phyloP scores from a whole-genome alignment of 92 coral and sea anemone species.

The Palythoa caribaeorum region DNA sequence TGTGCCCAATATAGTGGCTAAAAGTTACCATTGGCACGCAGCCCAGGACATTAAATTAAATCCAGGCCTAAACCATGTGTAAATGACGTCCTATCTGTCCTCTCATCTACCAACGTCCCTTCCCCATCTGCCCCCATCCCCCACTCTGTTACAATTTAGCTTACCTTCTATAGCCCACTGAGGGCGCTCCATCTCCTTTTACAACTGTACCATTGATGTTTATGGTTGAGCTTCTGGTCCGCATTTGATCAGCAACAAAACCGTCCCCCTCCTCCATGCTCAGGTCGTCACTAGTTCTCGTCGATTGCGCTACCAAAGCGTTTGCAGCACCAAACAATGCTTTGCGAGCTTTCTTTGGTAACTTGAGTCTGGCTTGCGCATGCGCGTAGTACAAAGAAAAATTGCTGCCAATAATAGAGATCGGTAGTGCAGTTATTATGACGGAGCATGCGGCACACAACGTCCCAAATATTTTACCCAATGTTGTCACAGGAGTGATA shows the following conservation, averaged over 20 bases:
- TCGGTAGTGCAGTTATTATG: conserved; percentile 95
- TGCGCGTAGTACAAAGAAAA: conserved; percentile 97
- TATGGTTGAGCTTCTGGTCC: conserved; percentile 47
- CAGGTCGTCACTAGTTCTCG: conserved; percentile 81
- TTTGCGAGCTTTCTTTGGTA: conserved; percentile 92
- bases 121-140: not conserved
- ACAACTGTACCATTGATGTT: conserved; percentile 36
- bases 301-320: conserved; percentile 74
- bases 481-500: conserved; percentile 70
- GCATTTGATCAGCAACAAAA: conserved; percentile 27
- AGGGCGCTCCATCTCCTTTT: conserved; percentile 3
- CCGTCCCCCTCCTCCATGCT: conserved; percentile 61
- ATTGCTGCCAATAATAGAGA: conserved; percentile 96
- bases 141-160: not conserved
- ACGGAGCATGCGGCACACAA: conserved; percentile 92
- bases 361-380: conserved; percentile 97
- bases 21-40: no score
- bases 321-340: conserved; percentile 87
- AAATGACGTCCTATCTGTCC: no score
- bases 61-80: no score
- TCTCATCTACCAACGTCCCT: no score
- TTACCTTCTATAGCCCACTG: conserved; percentile 26
- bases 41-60: no score
- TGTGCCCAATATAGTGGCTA: no score
- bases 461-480: conserved; percentile 86